phyloP scores from a whole-genome alignment of 2,797 vertebrate genomes.

The Sternotherus odoratus region DNA sequence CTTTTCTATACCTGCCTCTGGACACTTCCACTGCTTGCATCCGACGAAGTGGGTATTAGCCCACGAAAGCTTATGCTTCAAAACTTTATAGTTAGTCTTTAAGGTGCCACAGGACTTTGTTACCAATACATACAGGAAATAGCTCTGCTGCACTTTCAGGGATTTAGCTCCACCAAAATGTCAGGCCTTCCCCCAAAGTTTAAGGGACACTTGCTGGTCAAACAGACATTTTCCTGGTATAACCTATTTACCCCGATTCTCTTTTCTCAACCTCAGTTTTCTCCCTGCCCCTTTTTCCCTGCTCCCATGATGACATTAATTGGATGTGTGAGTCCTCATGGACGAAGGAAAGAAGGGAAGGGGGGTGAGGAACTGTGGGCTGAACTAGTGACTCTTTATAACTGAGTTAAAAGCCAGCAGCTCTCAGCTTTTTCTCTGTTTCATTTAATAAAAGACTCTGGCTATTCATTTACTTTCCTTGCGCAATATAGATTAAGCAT shows the following conservation, averaged over 20 bases:
- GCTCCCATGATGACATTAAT: not conserved
- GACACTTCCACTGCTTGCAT: too few species aligned
- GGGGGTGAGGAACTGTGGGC: not conserved
- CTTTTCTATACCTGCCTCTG: too few species aligned
- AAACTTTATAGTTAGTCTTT: too few species aligned
- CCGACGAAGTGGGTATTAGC: too few species aligned
- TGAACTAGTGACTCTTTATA: not conserved
- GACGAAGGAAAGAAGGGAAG: not conserved
- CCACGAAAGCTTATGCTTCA: too few species aligned
- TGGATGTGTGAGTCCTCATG: not conserved
- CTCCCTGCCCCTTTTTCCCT: not conserved
- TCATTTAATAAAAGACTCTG: not conserved
- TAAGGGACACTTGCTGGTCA: not conserved
- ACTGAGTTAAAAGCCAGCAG: not conserved
- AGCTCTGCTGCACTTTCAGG: not conserved
- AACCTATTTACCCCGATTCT: not conserved
- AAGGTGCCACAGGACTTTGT: too few species aligned
- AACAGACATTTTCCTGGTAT: constrained; percentile 19
- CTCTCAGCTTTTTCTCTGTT: not conserved
- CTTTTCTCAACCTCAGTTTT: not conserved
- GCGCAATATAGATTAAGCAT: not conserved
- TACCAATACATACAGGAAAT: not conserved
- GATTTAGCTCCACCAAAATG: not conserved
- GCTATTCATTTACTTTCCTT: not conserved
- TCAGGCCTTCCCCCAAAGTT: not conserved